Conservation (phyloP, 2,797 vertebrate genomes). For the Coccyzus lansbergi region DNA sequence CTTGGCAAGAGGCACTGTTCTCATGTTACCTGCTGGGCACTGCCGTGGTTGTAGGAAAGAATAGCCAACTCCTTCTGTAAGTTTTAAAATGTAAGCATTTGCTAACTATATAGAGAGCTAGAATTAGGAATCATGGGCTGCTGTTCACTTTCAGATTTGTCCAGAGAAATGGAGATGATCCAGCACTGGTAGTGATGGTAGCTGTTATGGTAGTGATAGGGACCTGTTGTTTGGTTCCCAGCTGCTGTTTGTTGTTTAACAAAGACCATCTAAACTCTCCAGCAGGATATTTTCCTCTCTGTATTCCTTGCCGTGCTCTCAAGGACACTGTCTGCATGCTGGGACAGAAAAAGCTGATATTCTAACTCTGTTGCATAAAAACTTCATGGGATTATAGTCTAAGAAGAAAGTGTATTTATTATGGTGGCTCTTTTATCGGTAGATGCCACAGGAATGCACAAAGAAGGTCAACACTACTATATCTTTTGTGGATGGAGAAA, state of each 20-base stretch:
- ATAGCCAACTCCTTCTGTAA: not conserved
- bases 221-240: fast-evolving
- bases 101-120: not conserved
- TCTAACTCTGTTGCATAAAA: not conserved
- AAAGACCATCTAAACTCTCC: not conserved
- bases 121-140: not conserved
- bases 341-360: not conserved
- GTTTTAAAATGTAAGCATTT: not conserved
- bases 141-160: not conserved
- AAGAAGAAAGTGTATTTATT: slow-evolving; percentile 14
- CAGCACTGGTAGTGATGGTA: not conserved
- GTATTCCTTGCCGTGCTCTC: not conserved
- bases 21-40: not conserved
- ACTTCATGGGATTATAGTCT: not conserved
- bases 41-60: not conserved
- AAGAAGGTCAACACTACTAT: slow-evolving; percentile 60
- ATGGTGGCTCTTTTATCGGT: slow-evolving; percentile 19
- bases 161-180: not conserved
- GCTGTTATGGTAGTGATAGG: too few species aligned
- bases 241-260: not conserved
- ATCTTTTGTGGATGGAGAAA: slow-evolving; percentile 29
- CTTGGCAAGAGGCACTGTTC: not conserved
- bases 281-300: not conserved
- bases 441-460: slow-evolving; percentile 9
- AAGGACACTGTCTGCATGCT: not conserved